Evolutionary conservation across 2,113 vertebrate genomes (phyloP).

Genomic region (Oostethus manadensis): DNA sequence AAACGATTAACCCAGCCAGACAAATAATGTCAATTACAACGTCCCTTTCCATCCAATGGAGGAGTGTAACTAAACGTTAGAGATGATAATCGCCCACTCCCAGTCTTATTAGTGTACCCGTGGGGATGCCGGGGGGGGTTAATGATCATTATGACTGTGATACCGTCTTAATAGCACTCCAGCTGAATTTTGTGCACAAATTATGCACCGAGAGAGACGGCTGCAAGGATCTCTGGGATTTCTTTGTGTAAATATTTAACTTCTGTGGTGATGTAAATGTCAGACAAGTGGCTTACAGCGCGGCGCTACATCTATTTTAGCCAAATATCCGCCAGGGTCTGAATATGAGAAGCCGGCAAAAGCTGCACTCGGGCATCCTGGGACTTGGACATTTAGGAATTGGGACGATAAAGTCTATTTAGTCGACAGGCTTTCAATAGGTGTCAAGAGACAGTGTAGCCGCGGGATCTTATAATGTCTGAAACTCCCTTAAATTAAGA

Average conservation of each 20-base stretch:
- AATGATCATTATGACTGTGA: constrained; percentile 23
- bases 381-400: constrained; percentile 3
- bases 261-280: constrained; percentile 23
- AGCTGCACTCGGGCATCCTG: not conserved
- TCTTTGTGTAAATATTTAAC: constrained; percentile 53
- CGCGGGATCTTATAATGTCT: too few relatives aligned
- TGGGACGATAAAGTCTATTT: not conserved
- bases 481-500: too few relatives aligned
- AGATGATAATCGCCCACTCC: constrained; percentile 34
- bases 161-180: constrained; percentile 35
- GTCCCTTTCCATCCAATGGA: constrained; percentile 15
- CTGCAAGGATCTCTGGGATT: constrained; percentile 46
- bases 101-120: constrained; percentile 42
- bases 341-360: not conserved
- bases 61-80: constrained; percentile 18
- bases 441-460: not conserved
- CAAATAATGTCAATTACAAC: constrained; percentile 13
- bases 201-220: constrained; percentile 48
- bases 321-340: not conserved
- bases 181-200: constrained; percentile 40
- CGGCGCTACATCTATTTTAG: not conserved
- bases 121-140: constrained; percentile 14
- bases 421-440: not conserved
- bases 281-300: constrained; percentile 1
- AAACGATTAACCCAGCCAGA: not conserved